Conservation (phyloP, 53 echinoderm and acorn worm genomes). For the Zoroaster sp. region DNA sequence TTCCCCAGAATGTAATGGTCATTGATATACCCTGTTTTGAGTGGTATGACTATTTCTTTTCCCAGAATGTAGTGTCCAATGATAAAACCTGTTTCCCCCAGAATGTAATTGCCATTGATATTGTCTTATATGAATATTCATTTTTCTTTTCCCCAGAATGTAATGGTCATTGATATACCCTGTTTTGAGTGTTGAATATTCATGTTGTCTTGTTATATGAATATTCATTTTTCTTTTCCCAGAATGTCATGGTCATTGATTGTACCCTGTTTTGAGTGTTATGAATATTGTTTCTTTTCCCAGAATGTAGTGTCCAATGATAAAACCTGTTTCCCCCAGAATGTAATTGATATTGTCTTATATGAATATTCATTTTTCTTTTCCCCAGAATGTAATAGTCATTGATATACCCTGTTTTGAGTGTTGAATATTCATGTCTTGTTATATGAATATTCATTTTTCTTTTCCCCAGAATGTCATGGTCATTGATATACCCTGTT, state of each 20-base stretch:
- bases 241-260: slow-evolving; percentile 93
- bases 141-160: not conserved
- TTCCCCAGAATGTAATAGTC: not conserved
- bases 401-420: not conserved
- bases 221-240: slow-evolving; percentile 18
- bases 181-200: not conserved
- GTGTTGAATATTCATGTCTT: not conserved
- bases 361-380: not conserved
- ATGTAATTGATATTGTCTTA: not conserved
- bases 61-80: no score
- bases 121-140: no score
- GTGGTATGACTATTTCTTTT: slow-evolving; percentile 69
- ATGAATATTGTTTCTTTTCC: not conserved
- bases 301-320: not conserved
- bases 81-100: not conserved
- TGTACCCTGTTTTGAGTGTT: slow-evolving; percentile 77
- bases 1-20: no score
- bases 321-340: not conserved
- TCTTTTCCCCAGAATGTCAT: slow-evolving; percentile 72
- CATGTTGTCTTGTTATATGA: not conserved
- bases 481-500: slow-evolving; percentile 91
- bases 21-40: not conserved
- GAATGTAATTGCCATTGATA: not conserved
- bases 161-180: not conserved
- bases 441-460: not conserved